phyloP scores from a whole-genome alignment of 2,113 vertebrate genomes.

The Burhinus oedicnemus region DNA sequence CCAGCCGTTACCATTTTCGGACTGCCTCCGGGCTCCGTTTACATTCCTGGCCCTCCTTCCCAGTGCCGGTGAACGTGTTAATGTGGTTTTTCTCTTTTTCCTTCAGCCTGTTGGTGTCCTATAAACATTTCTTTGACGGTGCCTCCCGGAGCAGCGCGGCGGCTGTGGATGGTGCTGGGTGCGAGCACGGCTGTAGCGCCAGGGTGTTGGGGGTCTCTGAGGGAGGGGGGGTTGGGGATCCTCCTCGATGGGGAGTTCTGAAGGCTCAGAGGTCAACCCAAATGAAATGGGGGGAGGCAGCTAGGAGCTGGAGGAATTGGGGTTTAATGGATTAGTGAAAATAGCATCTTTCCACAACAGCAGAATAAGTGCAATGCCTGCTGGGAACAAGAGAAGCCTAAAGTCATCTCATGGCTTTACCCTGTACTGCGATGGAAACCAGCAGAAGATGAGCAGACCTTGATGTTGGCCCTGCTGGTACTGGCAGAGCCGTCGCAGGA shows the following conservation, averaged over 20 bases:
- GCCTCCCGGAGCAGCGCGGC: not conserved
- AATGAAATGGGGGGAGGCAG: not conserved
- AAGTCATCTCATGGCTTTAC: not conserved
- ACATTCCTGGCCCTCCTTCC: conserved; percentile 58
- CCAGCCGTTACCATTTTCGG: conserved; percentile 67
- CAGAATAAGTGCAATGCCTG: not conserved
- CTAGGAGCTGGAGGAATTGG: not conserved
- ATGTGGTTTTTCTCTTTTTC: not conserved
- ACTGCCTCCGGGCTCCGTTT: conserved; percentile 31
- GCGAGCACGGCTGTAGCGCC: not conserved
- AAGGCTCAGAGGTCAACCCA: not conserved
- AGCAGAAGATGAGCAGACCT: not conserved
- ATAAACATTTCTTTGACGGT: not conserved
- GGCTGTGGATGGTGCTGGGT: not conserved
- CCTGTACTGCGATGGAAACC: not conserved
- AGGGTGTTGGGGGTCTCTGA: not conserved
- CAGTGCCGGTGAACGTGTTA: not conserved
- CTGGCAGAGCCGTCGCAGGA: fast-evolving
- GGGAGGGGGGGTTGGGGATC: not conserved
- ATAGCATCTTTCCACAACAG: not conserved
- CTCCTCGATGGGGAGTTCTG: not conserved
- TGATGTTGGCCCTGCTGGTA: not conserved
- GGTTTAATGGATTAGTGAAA: not conserved
- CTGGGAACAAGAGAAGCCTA: not conserved
- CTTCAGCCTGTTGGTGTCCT: not conserved